Base-by-base conservation (phyloP, 2,888 invertebrate genomes). In the Sialis lutaria region DNA sequence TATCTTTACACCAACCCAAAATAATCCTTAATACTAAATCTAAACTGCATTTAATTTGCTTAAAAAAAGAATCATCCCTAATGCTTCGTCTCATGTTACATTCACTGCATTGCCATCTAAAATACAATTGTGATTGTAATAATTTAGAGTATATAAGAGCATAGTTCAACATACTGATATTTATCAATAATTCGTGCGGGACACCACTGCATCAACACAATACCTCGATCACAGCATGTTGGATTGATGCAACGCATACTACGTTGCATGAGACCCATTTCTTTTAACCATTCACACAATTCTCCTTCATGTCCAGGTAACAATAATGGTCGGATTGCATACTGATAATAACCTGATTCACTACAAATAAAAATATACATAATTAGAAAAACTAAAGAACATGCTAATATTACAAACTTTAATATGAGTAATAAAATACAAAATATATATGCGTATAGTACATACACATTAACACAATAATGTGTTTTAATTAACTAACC, bases 1-100 rank as follows among this genome's bases (percentile, higher is more conserved):
- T 69, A 58, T 73, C 71, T 54, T 78, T 75, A 60, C 76, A 74
- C 81, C 81, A 81, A 0, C 75, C 77, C 39, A 77, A 59, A 47
- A 78, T 70, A 8, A 76, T 62, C 58, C 77, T 74, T 49, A 80
- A 61, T 40, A 71, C 67, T 56, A 74, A 71, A 50, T 73, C 67
- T 44, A 80, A 64, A 48, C 74, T 74, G 57, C 80, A 79, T 53
- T 74, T 76, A 10, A 79, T 60, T 40, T 73, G 67, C n/a, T 70
- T 62, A 56, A 80, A 77, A 54, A 79, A 75, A 0, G 79, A 77
- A 47, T 65, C 60, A 9, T 69, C 67, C 48, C 72, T 58, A 39
- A 73, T 68, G 0, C 67, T 63, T 46, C 64, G 62, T 55, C 67
- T 69, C 42, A 61, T 64, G 8, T 58, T 55, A 52, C 73, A 73